Base-by-base conservation (phyloP, 92 coral and sea anemone species). In the Porites evermanni region DNA sequence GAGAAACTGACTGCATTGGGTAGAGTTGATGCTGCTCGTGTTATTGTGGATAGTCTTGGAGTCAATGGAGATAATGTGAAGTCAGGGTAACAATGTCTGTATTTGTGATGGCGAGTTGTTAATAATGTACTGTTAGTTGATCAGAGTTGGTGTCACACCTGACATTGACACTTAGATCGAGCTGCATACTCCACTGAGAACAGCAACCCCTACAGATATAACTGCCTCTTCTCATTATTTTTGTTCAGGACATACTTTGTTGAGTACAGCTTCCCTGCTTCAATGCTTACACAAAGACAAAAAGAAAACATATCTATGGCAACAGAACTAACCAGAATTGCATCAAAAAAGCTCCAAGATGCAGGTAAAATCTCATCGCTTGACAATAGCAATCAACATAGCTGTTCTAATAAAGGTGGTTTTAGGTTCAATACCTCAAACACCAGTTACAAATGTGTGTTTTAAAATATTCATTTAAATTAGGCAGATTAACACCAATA, bases 321-420 rank as follows among this genome's bases (percentile, higher is more conserved):
- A 72, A 92, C 92, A 87, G 99, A 97, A 88, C 70, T 97, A 63
- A 97, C 98, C 52, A 95, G 99, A 86, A 92, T 95, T 53, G 99
- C 97, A 50, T 93, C 99, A 13, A 97, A 97, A 89, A 95, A 90
- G 76, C 67, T 91, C 59, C 84, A 85, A 23, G 80, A 86, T 60
- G 70, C 86, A 74, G 93, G 99, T 96, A 59, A 69, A 72, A 14
- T 29, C 18, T 29, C 20, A 26, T 6, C 1, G 18, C 18, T 38
- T 13, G 50, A 21, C 44, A 70, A 51, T 63, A 20, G 67, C n/a
- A 63, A 63, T 7, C n/a, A 11, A 11, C 7, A 3, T 56, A 12
- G 16, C 61, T 56, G 16, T 17, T 56, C 61, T 10, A 56, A 38
- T 38, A 38, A 38, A 3, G 47, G 47, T 38, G 47, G 47, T 38